Evolutionary conservation across 2,888 invertebrate genomes (phyloP), one percentile per base, ranked within the genome.

Genomic region (Phengaris alcon): DNA sequence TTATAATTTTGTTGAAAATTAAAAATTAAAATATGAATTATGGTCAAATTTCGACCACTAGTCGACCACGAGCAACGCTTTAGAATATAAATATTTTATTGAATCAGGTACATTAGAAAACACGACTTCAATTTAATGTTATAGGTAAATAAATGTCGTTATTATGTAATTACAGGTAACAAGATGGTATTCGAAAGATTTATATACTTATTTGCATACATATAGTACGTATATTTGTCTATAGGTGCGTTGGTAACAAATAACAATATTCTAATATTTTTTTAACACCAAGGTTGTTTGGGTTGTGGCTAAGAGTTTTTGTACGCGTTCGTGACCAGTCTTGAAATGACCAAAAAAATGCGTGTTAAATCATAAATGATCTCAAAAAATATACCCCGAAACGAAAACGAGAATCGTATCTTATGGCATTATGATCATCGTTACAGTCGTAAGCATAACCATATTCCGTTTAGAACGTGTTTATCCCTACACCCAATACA

Each of bases 351-450:
- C 86, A 86, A 88, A 90, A 91, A 84, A 82, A 80, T 81, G 85
- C 90, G 91, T 90, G 87, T 88, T 81, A 82, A 91, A 90, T 90
- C 87, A 87, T 84, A 90, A 91, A 92, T 91, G 86, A 85, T 86
- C 85, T 84, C 84, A 84, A 86, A 85, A 85, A 85, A 85, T 82
- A 80, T 82, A 78, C 80, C 79, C 75, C 57, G 55, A 52, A 52
- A 57, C 52, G 74, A 68, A 52, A 74, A 68, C 68, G 69, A 70
- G 54, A 46, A 54, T 54, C 51, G 73, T 74, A 48, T 74, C 51
- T 52, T 55, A 54, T 6, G 55, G 69, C 46, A 55, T 69, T 46
- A 52, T 35, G n/a, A 54, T 22, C 54, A 35, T 64, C 35, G 10
- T 44, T 64, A 44, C 35, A 35, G 35, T 64, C 10, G 2, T 44